Base-by-base conservation (phyloP, 2,888 invertebrate species). In the Apotomis turbidana region DNA sequence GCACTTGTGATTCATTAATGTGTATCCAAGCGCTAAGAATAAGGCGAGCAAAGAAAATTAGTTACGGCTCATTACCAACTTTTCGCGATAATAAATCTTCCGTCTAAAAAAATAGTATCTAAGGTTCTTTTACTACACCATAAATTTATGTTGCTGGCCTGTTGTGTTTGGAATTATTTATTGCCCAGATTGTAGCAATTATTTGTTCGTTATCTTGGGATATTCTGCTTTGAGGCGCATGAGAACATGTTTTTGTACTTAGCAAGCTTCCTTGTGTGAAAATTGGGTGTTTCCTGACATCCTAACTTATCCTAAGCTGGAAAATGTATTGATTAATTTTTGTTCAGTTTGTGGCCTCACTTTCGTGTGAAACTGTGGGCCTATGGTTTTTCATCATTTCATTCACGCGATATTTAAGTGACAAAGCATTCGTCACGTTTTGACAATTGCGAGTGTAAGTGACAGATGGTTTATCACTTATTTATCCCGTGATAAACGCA, bases 1-100 rank as follows among this genome's bases (percentile, higher is more conserved):
- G 12, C 5, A 57, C 61, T 49, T 10, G 10, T 36, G 54, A 46
- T 13, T 52, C 64, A 70, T 64, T 52, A 70, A 59, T 59, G 52
- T 52, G 38, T 63, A 63, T 49, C 55, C 15, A 15, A 58, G 63
- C 58, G 5, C 44, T 61, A 57, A 71, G n/a, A 61, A 67, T 46
- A 67, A 51, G 55, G 27, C 38, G 38, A 55, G 41, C 71, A 55
- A 51, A 61, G 71, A 67, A 71, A 67, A 68, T 71, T 71, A 68
- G 71, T 71, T 61, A 71, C 71, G 71, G 57, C 67, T 71, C 67
- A 71, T 71, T 71, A 71, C 67, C 71, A 68, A 68, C 13, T 67
- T 71, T 62, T 68, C 57, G 67, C 62, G 61, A 68, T 71, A 68
- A 71, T 71, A 71, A 71, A 71, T 71, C 61, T 71, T 57, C 57